Base-by-base conservation (phyloP, 2,113 vertebrate genomes). In the Gambusia holbrooki region DNA sequence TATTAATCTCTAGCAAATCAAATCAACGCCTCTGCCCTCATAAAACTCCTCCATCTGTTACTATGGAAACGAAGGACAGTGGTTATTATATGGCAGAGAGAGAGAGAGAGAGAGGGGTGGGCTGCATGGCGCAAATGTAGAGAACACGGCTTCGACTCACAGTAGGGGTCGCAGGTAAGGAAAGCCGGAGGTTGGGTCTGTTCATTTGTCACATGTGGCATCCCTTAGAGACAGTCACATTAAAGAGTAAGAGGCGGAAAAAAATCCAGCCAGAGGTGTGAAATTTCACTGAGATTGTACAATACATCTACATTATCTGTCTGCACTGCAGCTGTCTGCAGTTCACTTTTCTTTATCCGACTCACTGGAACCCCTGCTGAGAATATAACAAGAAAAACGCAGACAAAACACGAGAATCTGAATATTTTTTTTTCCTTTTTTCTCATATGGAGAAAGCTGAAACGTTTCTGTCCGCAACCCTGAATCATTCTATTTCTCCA, bases 51-150 rank as follows among this genome's bases (percentile, higher is more conserved):
- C 28, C 1, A 40, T 64, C 71, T 83, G 89, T 91, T 92, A 71
- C 92, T 83, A 90, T 88, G 90, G 92, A 66, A 89, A 93, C 90
- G 48, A 87, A 91, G 92, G 85, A 84, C 84, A 78, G 82, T 32
- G 74, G 76, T 42, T 61, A 68, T 79, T 71, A 62, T 40, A n/a
- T 22, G 7, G 74, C 17, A 45, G 58, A 40, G 45, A 58, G 40
- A 17, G 62, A 79, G 72, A 35, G 35, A 10, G 35, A 35, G 10
- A 37, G 35, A 12, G 58, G 79, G 72, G 58, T 4, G 10, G 37
- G 19, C 17, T 48, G 70, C 69, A 75, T 73, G 48, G 76, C 62
- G 69, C 69, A 72, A 70, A 77, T 51, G 67, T 60, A 54, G 77
- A 67, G 69, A 64, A 65, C 30, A n/a, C 17, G 66, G 51, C 73